Evolutionary conservation across 2,888 invertebrate species (phyloP).

Genomic region (Himalopsyche japonica): DNA sequence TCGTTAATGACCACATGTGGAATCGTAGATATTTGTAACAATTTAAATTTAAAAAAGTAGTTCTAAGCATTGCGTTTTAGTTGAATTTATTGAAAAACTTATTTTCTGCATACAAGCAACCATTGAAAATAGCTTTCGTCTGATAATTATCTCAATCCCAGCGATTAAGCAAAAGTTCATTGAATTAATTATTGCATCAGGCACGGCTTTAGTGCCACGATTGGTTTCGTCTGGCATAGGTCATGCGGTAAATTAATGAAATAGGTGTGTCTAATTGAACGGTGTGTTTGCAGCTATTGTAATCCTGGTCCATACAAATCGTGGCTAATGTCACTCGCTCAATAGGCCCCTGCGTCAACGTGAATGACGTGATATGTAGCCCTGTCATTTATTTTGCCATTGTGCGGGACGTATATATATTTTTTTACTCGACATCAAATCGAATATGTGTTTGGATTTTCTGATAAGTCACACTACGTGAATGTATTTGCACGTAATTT

Average conservation of each 20-base stretch:
- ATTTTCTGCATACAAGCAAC: too few relatives aligned
- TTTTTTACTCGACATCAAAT: not conserved
- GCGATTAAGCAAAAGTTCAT: too few relatives aligned
- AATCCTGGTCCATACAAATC: not conserved
- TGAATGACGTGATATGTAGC: not conserved
- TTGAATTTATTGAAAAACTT: too few relatives aligned
- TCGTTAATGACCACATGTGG: too few relatives aligned
- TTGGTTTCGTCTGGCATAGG: not conserved
- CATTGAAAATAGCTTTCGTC: too few relatives aligned
- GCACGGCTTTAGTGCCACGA: not conserved
- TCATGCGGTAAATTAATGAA: constrained; percentile 15
- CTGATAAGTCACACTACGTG: not conserved
- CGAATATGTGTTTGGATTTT: not conserved
- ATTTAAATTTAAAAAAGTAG: too few relatives aligned
- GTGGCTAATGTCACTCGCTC: not conserved
- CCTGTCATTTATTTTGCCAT: not conserved
- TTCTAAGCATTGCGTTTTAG: too few relatives aligned
- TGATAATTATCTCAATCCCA: too few relatives aligned
- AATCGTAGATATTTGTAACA: too few relatives aligned
- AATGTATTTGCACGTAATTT: not conserved
- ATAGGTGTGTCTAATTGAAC: constrained; percentile 17
- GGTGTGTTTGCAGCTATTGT: constrained; percentile 14
- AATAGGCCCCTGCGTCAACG: not conserved
- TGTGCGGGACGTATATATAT: not conserved
- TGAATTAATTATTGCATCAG: too few relatives aligned